phyloP scores from a whole-genome alignment of 2,888 invertebrate genomes.

The Oligia latruncula region DNA sequence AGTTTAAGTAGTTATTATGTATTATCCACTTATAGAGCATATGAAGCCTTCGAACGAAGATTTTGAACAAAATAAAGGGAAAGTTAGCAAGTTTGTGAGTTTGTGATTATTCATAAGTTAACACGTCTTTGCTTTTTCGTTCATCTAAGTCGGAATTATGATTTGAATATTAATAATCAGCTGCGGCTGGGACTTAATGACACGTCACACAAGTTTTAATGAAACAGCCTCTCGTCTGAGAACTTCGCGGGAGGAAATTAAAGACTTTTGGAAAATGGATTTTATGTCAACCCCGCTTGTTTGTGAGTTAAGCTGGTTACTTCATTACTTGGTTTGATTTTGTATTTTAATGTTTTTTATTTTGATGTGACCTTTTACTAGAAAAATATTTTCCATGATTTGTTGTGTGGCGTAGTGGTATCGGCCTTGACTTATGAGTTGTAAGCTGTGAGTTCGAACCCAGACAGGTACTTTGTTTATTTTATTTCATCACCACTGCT shows the following conservation, averaged over 20 bases:
- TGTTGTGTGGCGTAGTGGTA: neutral
- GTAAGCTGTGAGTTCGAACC: too few relatives aligned
- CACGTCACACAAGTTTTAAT: slow-evolving; percentile 89
- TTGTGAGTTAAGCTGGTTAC: slow-evolving; percentile 67
- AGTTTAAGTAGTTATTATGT: slow-evolving; percentile 66
- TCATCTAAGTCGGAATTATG: slow-evolving; percentile 81
- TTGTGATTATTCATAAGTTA: slow-evolving; percentile 82
- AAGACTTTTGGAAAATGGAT: slow-evolving; percentile 80
- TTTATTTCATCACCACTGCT: neutral
- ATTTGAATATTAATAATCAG: slow-evolving; percentile 89
- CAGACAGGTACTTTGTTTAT: neutral
- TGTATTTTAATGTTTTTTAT: slow-evolving; percentile 24
- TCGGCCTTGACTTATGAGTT: too few relatives aligned
- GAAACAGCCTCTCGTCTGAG: slow-evolving; percentile 83
- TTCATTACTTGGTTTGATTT: slow-evolving; percentile 31
- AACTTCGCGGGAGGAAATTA: slow-evolving; percentile 83
- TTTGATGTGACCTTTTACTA: neutral
- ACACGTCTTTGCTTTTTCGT: slow-evolving; percentile 86
- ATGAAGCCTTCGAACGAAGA: slow-evolving; percentile 57
- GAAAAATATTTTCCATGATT: neutral
- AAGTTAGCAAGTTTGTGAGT: slow-evolving; percentile 38
- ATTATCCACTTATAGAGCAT: slow-evolving; percentile 63
- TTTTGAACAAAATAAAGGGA: slow-evolving; percentile 30
- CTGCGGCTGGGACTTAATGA: slow-evolving; percentile 84
- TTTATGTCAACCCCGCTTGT: slow-evolving; percentile 74